phyloP scores from a whole-genome alignment of 1,140 invertebrate genomes.

The Apis dorsata region DNA sequence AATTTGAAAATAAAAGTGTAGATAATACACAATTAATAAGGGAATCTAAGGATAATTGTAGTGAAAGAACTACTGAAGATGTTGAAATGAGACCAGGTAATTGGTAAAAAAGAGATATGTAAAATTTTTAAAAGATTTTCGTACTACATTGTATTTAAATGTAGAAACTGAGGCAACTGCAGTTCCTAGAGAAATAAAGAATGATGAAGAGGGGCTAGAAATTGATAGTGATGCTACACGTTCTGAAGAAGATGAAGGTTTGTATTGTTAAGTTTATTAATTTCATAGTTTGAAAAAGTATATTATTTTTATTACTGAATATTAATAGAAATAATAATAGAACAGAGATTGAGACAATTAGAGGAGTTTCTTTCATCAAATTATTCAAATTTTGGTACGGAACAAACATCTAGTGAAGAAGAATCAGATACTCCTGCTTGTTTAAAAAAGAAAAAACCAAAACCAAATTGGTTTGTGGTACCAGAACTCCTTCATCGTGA shows the following conservation, averaged over 20 bases:
- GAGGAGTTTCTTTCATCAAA: conserved; percentile 37
- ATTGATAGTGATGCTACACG: conserved; percentile 24
- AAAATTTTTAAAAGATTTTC: background rate
- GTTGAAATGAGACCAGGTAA: conserved; percentile 28
- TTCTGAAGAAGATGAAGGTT: conserved; percentile 31
- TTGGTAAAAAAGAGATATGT: background rate
- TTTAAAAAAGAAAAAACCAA: conserved; percentile 83
- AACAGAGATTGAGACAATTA: background rate
- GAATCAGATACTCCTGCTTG: conserved; percentile 79
- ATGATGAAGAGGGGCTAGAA: conserved; percentile 18
- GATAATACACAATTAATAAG: conserved; percentile 20
- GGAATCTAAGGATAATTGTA: conserved; percentile 19
- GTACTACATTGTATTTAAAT: background rate
- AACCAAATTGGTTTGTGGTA: conserved; percentile 85
- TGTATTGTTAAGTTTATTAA: background rate
- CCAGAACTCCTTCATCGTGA: conserved; percentile 84
- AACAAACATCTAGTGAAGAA: conserved; percentile 69
- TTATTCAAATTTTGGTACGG: conserved; percentile 54
- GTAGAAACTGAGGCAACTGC: conserved; percentile 21
- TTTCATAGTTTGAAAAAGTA: background rate
- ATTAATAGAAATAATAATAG: background rate
- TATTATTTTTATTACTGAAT: background rate
- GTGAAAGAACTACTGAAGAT: conserved; percentile 14
- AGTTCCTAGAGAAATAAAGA: background rate
- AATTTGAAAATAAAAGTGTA: conserved; percentile 8